Base-by-base conservation (phyloP, 1,140 invertebrate species). In the Drosophila eugracilis region DNA sequence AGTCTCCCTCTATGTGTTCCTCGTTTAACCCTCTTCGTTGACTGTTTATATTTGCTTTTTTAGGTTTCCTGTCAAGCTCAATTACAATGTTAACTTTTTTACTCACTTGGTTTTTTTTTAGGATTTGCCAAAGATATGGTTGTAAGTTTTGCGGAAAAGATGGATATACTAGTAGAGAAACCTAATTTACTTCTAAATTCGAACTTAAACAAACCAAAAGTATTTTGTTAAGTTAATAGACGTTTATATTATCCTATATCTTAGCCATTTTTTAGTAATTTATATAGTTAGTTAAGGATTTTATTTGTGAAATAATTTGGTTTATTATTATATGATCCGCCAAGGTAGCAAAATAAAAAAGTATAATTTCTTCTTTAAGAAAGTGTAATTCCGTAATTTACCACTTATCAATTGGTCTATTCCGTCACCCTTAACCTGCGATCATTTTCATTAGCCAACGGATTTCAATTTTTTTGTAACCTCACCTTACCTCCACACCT, bases 1-100 rank as follows among this genome's bases (percentile, higher is more conserved):
- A 48, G 52, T 48, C 28, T 42, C 12, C 37, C 45, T 39, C 6
- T 48, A 7, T 21, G 5, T 50, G 32, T n/a, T 34, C 22, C 19
- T 39, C 55, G 55, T 19, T 60, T 36, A 42, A 36, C 59, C 60
- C 59, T 37, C 28, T 26, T 21, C 14, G 17, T 26, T 17, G 21
- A n/a, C 28, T 22, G 22, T 37, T 15, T 65, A 19, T 41, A 55
- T 45, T 50, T 50, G 63, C 60, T 90, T 91, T 90, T 91, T 91
- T 89, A 73, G 89, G 89, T 88, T 91, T 91, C 89, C 89, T 89
- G 78, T 75, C 66, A 39, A 88, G 85, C 85, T 91, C 89, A 89
- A 91, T 91, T 90, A 88, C 89, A 89, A 72, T 75, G 78, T 57
- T 76, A 47, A 66, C 77, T 86, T 89, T 88, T 84, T 79, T 12